Percentiles rank a stretch among this genome's conserved stretches.
phyloP scores from a whole-genome alignment of 2,797 vertebrate species.

The Sebastolobus alascanus region DNA sequence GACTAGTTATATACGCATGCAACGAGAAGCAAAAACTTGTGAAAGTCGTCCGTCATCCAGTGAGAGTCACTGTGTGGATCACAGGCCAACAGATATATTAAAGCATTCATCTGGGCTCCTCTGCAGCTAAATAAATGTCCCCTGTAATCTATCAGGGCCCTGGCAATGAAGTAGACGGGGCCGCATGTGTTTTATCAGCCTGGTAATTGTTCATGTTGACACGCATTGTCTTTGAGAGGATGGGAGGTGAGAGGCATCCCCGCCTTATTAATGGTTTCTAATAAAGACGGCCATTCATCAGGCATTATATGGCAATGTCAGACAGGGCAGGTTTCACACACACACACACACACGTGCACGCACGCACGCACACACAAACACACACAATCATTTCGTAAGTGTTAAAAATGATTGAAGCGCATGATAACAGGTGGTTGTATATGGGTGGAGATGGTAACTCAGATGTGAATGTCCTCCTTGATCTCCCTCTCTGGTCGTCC shows the following conservation, averaged over 20 bases:
- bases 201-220: slow-evolving; percentile 85
- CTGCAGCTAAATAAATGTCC: slow-evolving; percentile 78
- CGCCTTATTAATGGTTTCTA: slow-evolving; percentile 84
- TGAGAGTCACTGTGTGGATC: slow-evolving; percentile 45
- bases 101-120: slow-evolving; percentile 70
- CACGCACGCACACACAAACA: slow-evolving; percentile 3
- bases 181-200: slow-evolving; percentile 76
- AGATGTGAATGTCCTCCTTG: background rate
- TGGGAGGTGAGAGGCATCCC: slow-evolving; percentile 71
- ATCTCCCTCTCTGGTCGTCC: background rate
- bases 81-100: slow-evolving; percentile 75
- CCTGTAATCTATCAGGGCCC: slow-evolving; percentile 73
- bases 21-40: background rate
- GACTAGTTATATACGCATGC: background rate
- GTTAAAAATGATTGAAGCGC: background rate
- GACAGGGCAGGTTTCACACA: slow-evolving; percentile 35
- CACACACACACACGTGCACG: slow-evolving; percentile 2
- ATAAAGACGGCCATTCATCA: slow-evolving; percentile 83
- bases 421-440: background rate
- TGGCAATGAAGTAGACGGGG: slow-evolving; percentile 70
- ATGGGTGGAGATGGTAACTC: background rate
- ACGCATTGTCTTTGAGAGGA: slow-evolving; percentile 79
- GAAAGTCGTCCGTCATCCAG: slow-evolving; percentile 3
- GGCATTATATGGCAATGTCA: slow-evolving; percentile 68
- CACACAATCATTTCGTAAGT: background rate